Base-by-base conservation (phyloP, 2,113 vertebrate species). In the Prionailurus viverrinus region DNA sequence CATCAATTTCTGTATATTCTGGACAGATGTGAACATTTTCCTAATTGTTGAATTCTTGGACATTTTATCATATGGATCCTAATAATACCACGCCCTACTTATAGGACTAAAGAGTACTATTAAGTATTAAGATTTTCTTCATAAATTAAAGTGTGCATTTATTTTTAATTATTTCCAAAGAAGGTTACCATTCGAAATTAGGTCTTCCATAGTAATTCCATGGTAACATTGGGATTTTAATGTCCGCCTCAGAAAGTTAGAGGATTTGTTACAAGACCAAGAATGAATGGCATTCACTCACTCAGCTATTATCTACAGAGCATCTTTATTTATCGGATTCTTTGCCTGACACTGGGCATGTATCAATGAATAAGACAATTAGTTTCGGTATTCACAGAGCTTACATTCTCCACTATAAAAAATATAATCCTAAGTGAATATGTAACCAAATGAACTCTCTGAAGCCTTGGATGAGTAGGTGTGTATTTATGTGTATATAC, bases 11-110 rank as follows among this genome's bases (percentile, higher is more conserved):
- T 48, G 48, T 36, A 74, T 61, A 68, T 27, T 83, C 51, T 80
- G 41, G 96, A 61, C 39, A 63, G 68, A 73, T 61, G 31, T 23
- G 89, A 97, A 85, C 21, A 36, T 63, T 65, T 89, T 84, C n/a
- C 65, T 63, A 79, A 41, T 7, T 66, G 45, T 27, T 92, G n/a
- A 68, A 33, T 87, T 13, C 10, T 81, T 41, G 79, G 80, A 31
- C 4, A 27, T 79, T 71, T 69, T 85, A 48, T n/a, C 61, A 45
- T 5, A 33, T 74, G 31, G n/a, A 58, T 92, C 51, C 53, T 45
- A 82, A 36, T 29, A 51, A 65, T 31, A 76, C 36, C 11, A 95
- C 11, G 25, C 2, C 4, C 4, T 91, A 66, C 15, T 53, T 73
- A 13, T 1, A 68, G 23, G 7, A 61, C 29, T 76, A 74, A 84